These are phyloP conservation scores for Carassius gibelio DNA, from an alignment of 2,113 vertebrate genomes.

Conservation along the genomic window DNA sequence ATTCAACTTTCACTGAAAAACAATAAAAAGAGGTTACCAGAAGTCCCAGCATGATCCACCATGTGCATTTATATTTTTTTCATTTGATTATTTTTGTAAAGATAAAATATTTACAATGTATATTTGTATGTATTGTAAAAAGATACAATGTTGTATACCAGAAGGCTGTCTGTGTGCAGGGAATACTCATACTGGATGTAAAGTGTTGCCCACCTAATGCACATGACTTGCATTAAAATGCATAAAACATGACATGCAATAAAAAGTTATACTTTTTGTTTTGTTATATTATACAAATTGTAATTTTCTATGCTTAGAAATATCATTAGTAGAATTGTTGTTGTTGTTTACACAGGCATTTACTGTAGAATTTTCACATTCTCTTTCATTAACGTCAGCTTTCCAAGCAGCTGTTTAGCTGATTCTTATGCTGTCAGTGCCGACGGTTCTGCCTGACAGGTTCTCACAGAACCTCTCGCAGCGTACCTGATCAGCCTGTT, in stretches of 20 bases:
- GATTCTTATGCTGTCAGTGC: neutral
- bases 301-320: too few relatives aligned
- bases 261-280: too few relatives aligned
- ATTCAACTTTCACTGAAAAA: neutral
- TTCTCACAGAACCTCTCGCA: neutral
- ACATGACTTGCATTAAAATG: too few relatives aligned
- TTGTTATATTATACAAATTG: too few relatives aligned
- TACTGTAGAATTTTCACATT: neutral
- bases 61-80: neutral
- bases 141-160: too few relatives aligned
- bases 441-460: neutral
- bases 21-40: neutral
- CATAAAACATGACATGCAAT: too few relatives aligned
- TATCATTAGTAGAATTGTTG: neutral
- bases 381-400: slow-evolving; percentile 8
- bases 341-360: neutral
- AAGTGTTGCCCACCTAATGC: too few relatives aligned
- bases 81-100: too few relatives aligned
- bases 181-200: too few relatives aligned
- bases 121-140: too few relatives aligned
- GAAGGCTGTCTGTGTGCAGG: too few relatives aligned
- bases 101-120: too few relatives aligned
- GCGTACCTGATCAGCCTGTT: slow-evolving; percentile 18
- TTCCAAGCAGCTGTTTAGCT: slow-evolving; percentile 1
- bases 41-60: neutral